These are phyloP conservation scores for Lanius ludovicianus DNA, from an alignment of 2,113 vertebrate species.

Conservation along the genomic window DNA sequence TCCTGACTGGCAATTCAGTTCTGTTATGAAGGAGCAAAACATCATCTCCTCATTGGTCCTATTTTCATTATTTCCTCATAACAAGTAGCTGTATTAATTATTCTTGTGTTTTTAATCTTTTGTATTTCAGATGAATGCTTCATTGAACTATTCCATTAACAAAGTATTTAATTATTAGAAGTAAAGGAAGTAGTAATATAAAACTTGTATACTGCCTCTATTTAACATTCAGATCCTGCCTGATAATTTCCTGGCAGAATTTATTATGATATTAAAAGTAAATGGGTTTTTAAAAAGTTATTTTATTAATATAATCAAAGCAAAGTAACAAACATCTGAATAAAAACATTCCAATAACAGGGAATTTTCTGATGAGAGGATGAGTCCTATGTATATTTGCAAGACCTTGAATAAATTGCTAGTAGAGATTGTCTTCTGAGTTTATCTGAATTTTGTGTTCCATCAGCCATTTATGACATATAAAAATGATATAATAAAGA, in stretches of 20 bases:
- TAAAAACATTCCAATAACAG: not conserved
- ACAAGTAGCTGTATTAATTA: not conserved
- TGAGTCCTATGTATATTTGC: not conserved
- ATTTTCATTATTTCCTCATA: not conserved
- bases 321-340: not conserved
- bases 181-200: not conserved
- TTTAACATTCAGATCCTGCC: not conserved
- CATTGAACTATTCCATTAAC: not conserved
- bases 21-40: not conserved
- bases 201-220: not conserved
- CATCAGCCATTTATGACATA: not conserved
- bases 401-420: not conserved
- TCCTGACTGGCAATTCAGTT: not conserved
- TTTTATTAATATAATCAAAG: not conserved
- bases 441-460: not conserved
- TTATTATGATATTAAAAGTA: not conserved
- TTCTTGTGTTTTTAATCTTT: not conserved
- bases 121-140: slow-evolving; percentile 14
- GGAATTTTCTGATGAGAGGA: not conserved
- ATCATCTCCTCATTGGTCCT: not conserved
- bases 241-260: not conserved
- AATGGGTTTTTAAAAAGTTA: not conserved
- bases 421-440: not conserved
- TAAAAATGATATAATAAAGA: not conserved
- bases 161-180: not conserved